phyloP scores from a whole-genome alignment of 2,113 vertebrate species.

The Paradoxurus hermaphroditus region DNA sequence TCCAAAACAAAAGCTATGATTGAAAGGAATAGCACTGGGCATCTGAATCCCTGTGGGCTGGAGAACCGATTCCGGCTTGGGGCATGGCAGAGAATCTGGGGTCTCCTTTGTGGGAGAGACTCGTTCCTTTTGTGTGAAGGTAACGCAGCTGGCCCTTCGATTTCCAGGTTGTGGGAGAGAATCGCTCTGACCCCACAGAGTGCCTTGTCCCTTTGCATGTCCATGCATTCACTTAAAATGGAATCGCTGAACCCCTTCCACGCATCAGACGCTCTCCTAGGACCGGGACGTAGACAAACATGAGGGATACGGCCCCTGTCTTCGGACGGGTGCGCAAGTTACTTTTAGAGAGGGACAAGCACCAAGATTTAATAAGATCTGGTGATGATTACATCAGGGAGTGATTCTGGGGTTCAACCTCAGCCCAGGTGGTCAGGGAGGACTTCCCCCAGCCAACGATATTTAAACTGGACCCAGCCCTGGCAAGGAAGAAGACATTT shows the following conservation, averaged over 20 bases:
- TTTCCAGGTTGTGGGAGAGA: background rate
- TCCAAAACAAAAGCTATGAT: background rate
- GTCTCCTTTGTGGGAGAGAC: rapidly evolving
- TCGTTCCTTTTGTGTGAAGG: rapidly evolving
- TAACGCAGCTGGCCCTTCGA: rapidly evolving
- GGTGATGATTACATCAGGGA: rapidly evolving
- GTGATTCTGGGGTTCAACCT: rapidly evolving
- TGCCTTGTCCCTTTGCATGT: rapidly evolving
- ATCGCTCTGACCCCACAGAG: rapidly evolving
- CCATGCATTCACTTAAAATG: rapidly evolving
- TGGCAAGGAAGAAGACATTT: background rate
- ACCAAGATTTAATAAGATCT: background rate
- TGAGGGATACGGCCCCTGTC: rapidly evolving
- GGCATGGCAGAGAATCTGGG: rapidly evolving
- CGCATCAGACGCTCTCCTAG: rapidly evolving
- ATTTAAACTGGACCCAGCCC: rapidly evolving
- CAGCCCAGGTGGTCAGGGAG: background rate
- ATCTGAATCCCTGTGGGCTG: rapidly evolving
- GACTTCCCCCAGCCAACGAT: rapidly evolving
- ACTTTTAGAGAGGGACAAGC: background rate
- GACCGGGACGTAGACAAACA: rapidly evolving
- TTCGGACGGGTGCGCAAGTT: rapidly evolving
- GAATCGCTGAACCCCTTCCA: rapidly evolving
- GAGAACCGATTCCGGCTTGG: rapidly evolving
- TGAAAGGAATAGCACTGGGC: rapidly evolving